These are phyloP conservation scores for Rhysida immarginata DNA, from an alignment of 1,140 invertebrate species.

Conservation along the genomic window DNA sequence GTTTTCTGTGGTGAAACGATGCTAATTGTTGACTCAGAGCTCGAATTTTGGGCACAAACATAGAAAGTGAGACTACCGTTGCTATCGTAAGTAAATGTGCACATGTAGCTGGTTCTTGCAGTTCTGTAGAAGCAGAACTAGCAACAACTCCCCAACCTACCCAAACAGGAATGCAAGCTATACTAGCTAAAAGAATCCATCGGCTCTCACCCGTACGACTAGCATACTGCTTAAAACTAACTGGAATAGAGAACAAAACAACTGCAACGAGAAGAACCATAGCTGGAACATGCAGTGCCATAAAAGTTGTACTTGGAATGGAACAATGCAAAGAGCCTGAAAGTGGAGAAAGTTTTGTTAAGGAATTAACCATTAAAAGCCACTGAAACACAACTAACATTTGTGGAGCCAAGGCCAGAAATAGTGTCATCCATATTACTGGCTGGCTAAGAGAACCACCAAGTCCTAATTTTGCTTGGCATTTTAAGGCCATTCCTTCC, in stretches of 20 bases:
- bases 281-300: conserved; percentile 25
- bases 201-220: conserved; percentile 20
- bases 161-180: conserved; percentile 23
- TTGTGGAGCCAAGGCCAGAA: conserved; percentile 29
- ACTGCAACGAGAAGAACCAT: conserved; percentile 17
- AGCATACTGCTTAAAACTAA: not conserved
- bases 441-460: conserved; percentile 27
- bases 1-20: not conserved
- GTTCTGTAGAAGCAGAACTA: conserved; percentile 17
- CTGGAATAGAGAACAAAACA: not conserved
- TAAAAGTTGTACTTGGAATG: conserved; percentile 19
- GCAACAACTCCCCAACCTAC: conserved; percentile 22
- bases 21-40: not conserved
- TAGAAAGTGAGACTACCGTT: conserved; percentile 21
- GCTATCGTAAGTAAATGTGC: conserved; percentile 22
- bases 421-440: conserved; percentile 28
- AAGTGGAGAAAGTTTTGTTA: not conserved
- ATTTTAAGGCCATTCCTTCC: conserved; percentile 28
- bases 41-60: conserved; percentile 27
- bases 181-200: conserved; percentile 23
- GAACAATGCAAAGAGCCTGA: conserved; percentile 16
- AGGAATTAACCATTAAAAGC: not conserved
- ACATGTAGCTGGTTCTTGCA: conserved; percentile 22
- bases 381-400: conserved; percentile 26
- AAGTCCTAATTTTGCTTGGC: conserved; percentile 25